Percentiles rank a stretch among this genome's conserved stretches.
Conservation (phyloP, 2,888 invertebrate species). For the Fragum fragum region DNA sequence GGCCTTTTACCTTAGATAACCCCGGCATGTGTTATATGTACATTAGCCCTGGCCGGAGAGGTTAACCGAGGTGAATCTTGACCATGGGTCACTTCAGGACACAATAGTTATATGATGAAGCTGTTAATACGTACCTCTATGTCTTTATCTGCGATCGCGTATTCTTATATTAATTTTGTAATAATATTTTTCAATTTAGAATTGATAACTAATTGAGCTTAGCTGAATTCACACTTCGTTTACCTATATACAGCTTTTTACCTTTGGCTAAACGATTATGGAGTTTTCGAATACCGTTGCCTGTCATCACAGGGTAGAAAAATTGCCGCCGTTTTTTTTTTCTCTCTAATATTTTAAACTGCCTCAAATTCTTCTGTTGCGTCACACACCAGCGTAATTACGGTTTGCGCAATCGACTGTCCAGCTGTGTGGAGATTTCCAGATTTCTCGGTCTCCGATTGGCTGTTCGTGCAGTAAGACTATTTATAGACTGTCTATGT, state of each 20-base stretch:
- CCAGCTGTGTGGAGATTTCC: constrained; percentile 54
- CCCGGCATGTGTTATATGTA: constrained; percentile 36
- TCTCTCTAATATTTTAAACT: neutral
- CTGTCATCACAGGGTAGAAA: neutral
- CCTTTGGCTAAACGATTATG: too few relatives aligned
- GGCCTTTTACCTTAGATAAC: constrained; percentile 67
- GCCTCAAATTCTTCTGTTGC: constrained; percentile 22
- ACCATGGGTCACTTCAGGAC: constrained; percentile 66
- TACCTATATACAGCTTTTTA: too few relatives aligned
- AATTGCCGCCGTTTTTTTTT: constrained; percentile 6
- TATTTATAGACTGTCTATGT: constrained; percentile 60
- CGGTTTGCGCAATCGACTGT: constrained; percentile 55
- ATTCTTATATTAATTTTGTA: too few relatives aligned
- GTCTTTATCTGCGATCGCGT: too few relatives aligned
- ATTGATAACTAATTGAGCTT: too few relatives aligned
- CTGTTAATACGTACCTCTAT: too few relatives aligned
- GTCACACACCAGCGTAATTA: constrained; percentile 48
- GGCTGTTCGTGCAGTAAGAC: constrained; percentile 42
- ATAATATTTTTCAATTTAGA: too few relatives aligned
- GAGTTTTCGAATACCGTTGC: neutral
- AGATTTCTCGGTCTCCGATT: constrained; percentile 41
- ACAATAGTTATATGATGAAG: constrained; percentile 13
- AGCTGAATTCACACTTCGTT: too few relatives aligned
- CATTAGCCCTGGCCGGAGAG: constrained; percentile 39
- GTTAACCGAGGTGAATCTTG: constrained; percentile 62